Evolutionary conservation across 1,140 invertebrate species (phyloP).

Genomic region (Tachypleus tridentatus): DNA sequence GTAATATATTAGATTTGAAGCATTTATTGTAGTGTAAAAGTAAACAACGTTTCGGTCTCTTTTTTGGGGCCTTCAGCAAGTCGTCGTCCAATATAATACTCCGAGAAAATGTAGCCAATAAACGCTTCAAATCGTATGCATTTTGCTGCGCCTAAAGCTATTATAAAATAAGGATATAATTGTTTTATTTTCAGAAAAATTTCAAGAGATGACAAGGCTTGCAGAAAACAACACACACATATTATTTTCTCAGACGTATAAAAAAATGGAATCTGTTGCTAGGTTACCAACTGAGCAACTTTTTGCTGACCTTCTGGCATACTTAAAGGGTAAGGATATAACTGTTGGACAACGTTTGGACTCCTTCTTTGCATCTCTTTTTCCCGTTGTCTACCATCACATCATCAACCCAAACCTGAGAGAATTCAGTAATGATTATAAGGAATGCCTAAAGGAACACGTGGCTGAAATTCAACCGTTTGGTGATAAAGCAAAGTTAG

Average conservation of each 20-base stretch:
- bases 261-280: slow-evolving; percentile 49
- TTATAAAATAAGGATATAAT: too few relatives aligned
- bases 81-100: too few relatives aligned
- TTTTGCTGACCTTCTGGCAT: slow-evolving; percentile 55
- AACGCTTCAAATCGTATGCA: too few relatives aligned
- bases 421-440: slow-evolving; percentile 61
- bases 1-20: too few relatives aligned
- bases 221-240: slow-evolving; percentile 65
- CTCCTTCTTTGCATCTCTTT: slow-evolving; percentile 67
- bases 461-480: slow-evolving; percentile 64
- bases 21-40: too few relatives aligned
- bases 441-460: slow-evolving; percentile 57
- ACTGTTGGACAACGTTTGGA: slow-evolving; percentile 49
- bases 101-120: too few relatives aligned
- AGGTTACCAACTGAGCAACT: slow-evolving; percentile 48
- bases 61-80: too few relatives aligned
- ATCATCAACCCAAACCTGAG: slow-evolving; percentile 36
- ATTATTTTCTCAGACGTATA: slow-evolving; percentile 61
- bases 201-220: slow-evolving; percentile 51
- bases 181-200: slow-evolving; percentile 51
- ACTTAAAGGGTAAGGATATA: slow-evolving; percentile 38
- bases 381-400: slow-evolving; percentile 68
- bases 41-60: too few relatives aligned
- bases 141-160: too few relatives aligned
- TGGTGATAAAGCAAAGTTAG: slow-evolving; percentile 57